A percentile compares a stretch with the other conserved stretches of the same genome.
phyloP scores from a whole-genome alignment of 2,888 invertebrate genomes.

The Strigamia crassipes region DNA sequence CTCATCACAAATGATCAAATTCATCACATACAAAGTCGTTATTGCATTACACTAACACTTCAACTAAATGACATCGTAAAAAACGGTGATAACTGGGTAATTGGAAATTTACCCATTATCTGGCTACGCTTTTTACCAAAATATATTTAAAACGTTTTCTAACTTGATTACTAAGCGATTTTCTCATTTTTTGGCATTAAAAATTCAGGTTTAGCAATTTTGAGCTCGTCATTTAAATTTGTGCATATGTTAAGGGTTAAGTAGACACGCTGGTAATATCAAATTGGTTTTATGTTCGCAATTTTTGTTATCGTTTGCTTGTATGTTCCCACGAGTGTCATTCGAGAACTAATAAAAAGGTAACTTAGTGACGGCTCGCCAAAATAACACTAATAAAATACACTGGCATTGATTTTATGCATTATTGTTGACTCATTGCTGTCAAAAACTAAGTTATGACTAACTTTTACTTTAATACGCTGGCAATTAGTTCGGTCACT shows the following conservation, averaged over 20 bases:
- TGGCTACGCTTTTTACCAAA: no score
- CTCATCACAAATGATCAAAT: background rate
- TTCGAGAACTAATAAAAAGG: background rate
- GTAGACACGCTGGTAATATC: background rate
- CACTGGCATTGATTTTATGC: background rate
- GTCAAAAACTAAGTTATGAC: background rate
- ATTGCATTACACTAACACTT: background rate
- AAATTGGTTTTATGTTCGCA: background rate
- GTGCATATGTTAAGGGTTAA: background rate
- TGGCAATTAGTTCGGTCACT: background rate
- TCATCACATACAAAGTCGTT: background rate
- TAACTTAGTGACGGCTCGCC: background rate
- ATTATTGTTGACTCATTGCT: no score
- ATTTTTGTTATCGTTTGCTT: background rate
- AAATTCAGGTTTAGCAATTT: no score
- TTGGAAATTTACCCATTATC: background rate
- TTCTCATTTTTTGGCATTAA: no score
- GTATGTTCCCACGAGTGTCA: background rate
- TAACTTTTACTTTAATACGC: background rate
- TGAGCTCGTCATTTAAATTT: no score
- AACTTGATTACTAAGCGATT: no score
- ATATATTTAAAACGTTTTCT: no score
- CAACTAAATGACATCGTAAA: background rate
- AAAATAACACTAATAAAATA: background rate
- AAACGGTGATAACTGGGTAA: background rate